Evolutionary conservation across 35 echinoderm and acorn worm species (phyloP).

Genomic region (Heliocidaris tuberculata): DNA sequence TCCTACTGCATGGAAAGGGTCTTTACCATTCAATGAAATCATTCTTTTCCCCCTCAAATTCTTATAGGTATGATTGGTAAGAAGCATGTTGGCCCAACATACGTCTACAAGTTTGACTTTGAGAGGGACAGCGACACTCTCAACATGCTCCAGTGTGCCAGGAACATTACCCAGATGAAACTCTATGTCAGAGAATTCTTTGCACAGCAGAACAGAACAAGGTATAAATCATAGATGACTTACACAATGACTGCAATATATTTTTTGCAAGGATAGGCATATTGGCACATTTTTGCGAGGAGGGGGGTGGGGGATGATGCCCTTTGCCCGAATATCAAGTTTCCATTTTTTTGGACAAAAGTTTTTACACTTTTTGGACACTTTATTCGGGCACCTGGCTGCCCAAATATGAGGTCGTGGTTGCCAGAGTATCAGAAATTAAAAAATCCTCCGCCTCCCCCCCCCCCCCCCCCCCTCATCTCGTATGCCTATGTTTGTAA

Average conservation of each 20-base stretch:
- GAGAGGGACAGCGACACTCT: conserved; percentile 72
- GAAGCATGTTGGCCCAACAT: conserved; percentile 86
- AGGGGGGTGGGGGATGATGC: too few species aligned
- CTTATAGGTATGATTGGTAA: conserved; percentile 91
- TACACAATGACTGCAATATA: not conserved
- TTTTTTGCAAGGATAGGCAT: too few species aligned
- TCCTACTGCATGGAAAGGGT: too few species aligned
- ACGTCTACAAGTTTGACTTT: conserved; percentile 97
- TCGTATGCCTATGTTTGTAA: too few species aligned
- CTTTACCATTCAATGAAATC: not conserved
- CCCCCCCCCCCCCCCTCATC: too few species aligned
- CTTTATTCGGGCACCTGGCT: too few species aligned
- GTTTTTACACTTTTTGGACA: too few species aligned
- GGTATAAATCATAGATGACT: not conserved
- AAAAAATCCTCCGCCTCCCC: too few species aligned
- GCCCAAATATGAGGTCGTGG: too few species aligned
- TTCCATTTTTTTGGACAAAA: too few species aligned
- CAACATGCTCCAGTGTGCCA: conserved; percentile 73
- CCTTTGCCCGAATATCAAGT: too few species aligned
- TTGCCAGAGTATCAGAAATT: too few species aligned
- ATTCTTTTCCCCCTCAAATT: not conserved
- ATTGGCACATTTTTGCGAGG: not conserved
- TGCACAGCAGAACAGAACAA: conserved; percentile 48
- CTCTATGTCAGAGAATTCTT: conserved; percentile 79
- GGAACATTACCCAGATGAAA: conserved; percentile 94